phyloP scores from a whole-genome alignment of 1,140 invertebrate genomes.

The Thalassaphorura encarpata region DNA sequence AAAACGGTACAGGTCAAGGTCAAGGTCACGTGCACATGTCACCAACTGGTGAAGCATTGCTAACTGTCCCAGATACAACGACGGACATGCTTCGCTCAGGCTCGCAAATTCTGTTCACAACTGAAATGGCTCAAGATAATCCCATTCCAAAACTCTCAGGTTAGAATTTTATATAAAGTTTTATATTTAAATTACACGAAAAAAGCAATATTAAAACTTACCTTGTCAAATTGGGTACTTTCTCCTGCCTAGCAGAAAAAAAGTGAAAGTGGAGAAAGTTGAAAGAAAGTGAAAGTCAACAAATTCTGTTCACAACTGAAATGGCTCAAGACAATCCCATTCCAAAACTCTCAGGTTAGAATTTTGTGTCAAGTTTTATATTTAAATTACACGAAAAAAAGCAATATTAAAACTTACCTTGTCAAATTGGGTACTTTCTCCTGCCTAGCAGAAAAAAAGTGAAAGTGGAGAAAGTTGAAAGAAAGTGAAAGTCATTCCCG shows the following conservation, averaged over 20 bases:
- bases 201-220: neutral
- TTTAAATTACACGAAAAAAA: neutral
- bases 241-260: too few species aligned
- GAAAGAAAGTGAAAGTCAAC: too few species aligned
- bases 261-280: too few species aligned
- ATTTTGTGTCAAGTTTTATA: neutral
- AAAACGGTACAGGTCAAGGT: too few species aligned
- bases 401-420: neutral
- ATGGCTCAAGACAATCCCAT: constrained; percentile 3
- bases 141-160: constrained; percentile 21
- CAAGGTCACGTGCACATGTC: too few species aligned
- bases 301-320: constrained; percentile 23
- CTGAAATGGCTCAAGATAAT: constrained; percentile 12
- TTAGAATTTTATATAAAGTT: constrained; percentile 6
- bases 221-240: neutral
- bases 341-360: constrained; percentile 23
- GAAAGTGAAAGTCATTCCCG: too few species aligned
- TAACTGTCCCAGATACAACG: neutral
- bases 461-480: too few species aligned
- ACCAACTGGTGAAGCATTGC: neutral
- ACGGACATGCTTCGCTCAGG: too few species aligned
- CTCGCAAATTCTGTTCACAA: constrained; percentile 21
- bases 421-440: too few species aligned
- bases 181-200: neutral
- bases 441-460: too few species aligned